Percentiles rank a stretch among this genome's conserved stretches.
These are phyloP conservation scores for Ganaspis sp. DNA, from an alignment of 1,140 invertebrate genomes.

Conservation along the genomic window DNA sequence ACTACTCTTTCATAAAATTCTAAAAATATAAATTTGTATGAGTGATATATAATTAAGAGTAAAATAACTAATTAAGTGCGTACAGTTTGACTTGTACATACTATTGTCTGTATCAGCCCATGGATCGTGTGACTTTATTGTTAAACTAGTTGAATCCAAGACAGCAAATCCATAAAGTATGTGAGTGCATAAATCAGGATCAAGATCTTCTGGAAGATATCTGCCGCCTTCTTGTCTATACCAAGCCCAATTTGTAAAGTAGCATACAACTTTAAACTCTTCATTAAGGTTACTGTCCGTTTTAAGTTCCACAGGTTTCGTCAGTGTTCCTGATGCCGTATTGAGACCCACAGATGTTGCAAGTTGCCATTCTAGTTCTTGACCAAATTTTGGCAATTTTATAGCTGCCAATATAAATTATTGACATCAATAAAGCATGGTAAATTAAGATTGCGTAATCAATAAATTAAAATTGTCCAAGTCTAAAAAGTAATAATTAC, in stretches of 20 bases:
- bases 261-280: slow-evolving; percentile 79
- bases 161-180: slow-evolving; percentile 84
- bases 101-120: slow-evolving; percentile 82
- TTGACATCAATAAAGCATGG: too few relatives aligned
- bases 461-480: too few relatives aligned
- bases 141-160: slow-evolving; percentile 75
- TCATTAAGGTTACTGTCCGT: slow-evolving; percentile 43
- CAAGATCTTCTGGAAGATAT: slow-evolving; percentile 80
- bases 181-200: slow-evolving; percentile 81
- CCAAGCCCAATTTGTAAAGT: slow-evolving; percentile 82
- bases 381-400: slow-evolving; percentile 54
- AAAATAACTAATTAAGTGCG: not conserved
- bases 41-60: not conserved
- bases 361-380: slow-evolving; percentile 61
- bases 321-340: slow-evolving; percentile 8
- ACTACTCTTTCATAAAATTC: slow-evolving; percentile 80
- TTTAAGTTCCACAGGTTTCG: slow-evolving; percentile 13
- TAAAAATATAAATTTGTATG: slow-evolving; percentile 46
- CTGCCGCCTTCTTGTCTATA: slow-evolving; percentile 79
- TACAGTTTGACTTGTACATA: slow-evolving; percentile 53
- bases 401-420: slow-evolving; percentile 57
- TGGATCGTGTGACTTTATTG: slow-evolving; percentile 79
- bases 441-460: too few relatives aligned
- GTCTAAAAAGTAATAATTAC: slow-evolving; percentile 50
- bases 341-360: slow-evolving; percentile 10